Evolutionary conservation across 2,888 invertebrate genomes (phyloP), one percentile per base, ranked within the genome.

Genomic region (Lasioglossum morio): DNA sequence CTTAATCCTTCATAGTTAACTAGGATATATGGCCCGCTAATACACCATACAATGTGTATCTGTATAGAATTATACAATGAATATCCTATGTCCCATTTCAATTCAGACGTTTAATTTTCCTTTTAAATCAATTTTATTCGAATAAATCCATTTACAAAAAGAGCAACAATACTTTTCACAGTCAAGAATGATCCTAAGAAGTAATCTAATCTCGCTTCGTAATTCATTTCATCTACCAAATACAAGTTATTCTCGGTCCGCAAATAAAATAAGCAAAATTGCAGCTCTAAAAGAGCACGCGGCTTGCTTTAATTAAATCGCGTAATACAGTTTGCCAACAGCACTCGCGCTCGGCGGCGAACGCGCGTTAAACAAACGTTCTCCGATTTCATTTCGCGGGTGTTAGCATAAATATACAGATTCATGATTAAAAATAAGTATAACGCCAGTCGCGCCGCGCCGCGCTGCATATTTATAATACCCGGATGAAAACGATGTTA

Each of bases 401-500:
- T 37, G 37, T 69, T 69, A 57, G 57, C 53, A 74, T 74, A 74
- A 57, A 57, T 74, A 37, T 37, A 37, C 48, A 37, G 53, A 37
- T 37, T 43, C 40, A 12, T 37, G 40, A 37, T 40, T 37, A 74
- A 53, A 74, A 40, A 43, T 75, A 82, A 30, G 34, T 37, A 53
- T 10, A 66, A n/a, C n/a, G n/a, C n/a, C n/a, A n/a, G 30, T 2
- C 30, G 30, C 30, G 30, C 30, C 37, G 4, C 63, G 3, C 8
- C 16, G 12, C 0, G 30, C 48, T 53, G 48, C 10, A 30, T 40
- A 69, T 60, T 81, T 73, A 46, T 43, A n/a, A n/a, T 8, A n/a
- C 23, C n/a, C 27, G 60, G n/a, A 30, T 66, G 57, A 53, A 82
- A 48, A 60, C 70, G 60, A 57, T 77, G 53, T 63, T 57, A 19